Conservation (phyloP, 2,797 vertebrate species). For the Ctenopoma multispine region DNA sequence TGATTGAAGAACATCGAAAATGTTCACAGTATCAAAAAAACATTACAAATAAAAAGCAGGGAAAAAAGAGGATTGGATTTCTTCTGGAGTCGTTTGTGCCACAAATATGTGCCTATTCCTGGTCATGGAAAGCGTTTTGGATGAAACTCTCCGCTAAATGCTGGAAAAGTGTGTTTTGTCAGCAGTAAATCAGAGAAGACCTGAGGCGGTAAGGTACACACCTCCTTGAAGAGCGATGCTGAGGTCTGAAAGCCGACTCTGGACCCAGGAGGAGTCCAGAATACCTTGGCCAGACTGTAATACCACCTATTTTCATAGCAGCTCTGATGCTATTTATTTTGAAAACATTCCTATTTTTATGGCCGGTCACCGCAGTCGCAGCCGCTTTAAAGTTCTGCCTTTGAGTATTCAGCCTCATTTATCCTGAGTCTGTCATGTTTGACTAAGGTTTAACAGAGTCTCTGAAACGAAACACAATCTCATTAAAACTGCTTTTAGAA, state of each 20-base stretch:
- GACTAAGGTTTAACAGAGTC: constrained; percentile 22
- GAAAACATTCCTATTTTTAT: constrained; percentile 94
- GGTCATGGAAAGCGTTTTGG: constrained; percentile 41
- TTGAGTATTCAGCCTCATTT: constrained; percentile 78
- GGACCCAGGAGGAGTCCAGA: constrained; percentile 72
- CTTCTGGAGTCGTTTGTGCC: constrained; percentile 36
- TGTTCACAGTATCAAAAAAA: constrained; percentile 1
- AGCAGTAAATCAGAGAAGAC: constrained; percentile 77
- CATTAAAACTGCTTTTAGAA: constrained; percentile 14
- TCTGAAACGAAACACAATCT: constrained; percentile 13
- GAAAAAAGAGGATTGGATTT: constrained; percentile 35
- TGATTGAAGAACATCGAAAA: neutral
- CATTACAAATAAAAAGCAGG: neutral
- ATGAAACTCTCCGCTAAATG: constrained; percentile 45
- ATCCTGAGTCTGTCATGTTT: constrained; percentile 37
- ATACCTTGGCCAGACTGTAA: constrained; percentile 71
- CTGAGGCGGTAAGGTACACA: constrained; percentile 69
- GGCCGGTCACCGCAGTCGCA: constrained; percentile 88
- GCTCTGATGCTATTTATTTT: constrained; percentile 91
- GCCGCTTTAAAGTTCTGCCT: constrained; percentile 74
- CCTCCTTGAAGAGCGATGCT: constrained; percentile 69
- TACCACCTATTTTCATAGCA: constrained; percentile 75
- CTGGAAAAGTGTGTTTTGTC: constrained; percentile 68
- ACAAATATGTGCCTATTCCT: constrained; percentile 61
- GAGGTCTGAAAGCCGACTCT: constrained; percentile 51